Conservation (phyloP, 1,140 invertebrate genomes). For the Mylabris phalerata region DNA sequence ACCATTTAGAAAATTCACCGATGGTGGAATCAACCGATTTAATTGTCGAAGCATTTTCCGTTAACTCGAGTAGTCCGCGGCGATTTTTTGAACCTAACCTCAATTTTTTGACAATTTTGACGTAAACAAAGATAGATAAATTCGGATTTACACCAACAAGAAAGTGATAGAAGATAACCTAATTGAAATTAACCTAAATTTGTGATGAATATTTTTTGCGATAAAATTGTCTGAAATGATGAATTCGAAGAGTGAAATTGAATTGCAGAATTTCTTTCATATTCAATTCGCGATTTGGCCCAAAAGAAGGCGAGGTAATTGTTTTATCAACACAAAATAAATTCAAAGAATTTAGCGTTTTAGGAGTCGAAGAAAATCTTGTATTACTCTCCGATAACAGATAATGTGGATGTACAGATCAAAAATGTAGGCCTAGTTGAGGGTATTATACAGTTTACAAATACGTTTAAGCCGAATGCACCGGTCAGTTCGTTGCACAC, state of each 20-base stretch:
- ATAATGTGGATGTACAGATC: conserved; percentile 74
- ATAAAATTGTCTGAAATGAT: neutral
- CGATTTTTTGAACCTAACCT: too few relatives aligned
- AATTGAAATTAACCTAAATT: too few relatives aligned
- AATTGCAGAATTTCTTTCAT: conserved; percentile 36
- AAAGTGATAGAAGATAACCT: too few relatives aligned
- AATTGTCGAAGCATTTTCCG: too few relatives aligned
- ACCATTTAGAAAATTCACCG: too few relatives aligned
- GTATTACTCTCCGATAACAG: conserved; percentile 74
- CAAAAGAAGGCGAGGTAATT: conserved; percentile 33
- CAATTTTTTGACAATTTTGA: too few relatives aligned
- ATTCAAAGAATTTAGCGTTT: conserved; percentile 31
- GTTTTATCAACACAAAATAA: conserved; percentile 1
- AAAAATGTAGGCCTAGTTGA: conserved; percentile 87
- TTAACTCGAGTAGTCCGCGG: too few relatives aligned
- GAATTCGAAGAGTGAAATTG: conserved; percentile 24
- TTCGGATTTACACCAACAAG: too few relatives aligned
- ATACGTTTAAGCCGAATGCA: conserved; percentile 76
- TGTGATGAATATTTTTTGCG: neutral
- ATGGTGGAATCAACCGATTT: too few relatives aligned
- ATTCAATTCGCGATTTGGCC: conserved; percentile 31
- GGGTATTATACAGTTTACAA: conserved; percentile 88
- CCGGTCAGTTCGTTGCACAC: conserved; percentile 80
- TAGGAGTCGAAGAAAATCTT: conserved; percentile 87
- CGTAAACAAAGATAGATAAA: too few relatives aligned